Conservation (phyloP, 2,888 invertebrate species). For the Drosophila sordidapex region DNA sequence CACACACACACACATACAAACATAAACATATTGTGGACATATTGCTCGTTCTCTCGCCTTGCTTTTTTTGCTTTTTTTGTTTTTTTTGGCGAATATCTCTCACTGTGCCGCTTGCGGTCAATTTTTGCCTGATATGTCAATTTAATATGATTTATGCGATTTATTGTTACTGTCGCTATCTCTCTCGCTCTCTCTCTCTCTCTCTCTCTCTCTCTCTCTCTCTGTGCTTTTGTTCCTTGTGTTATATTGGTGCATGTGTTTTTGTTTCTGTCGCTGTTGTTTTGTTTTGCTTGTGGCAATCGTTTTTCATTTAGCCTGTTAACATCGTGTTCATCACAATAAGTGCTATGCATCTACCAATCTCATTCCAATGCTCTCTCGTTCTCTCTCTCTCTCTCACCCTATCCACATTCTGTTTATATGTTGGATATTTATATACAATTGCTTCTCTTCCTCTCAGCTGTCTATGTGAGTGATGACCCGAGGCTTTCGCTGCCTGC, state of each 20-base stretch:
- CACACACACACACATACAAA: slow-evolving; percentile 19
- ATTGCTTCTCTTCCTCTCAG: slow-evolving; percentile 13
- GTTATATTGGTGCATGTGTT: slow-evolving; percentile 26
- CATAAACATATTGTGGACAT: slow-evolving; percentile 40
- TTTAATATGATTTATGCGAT: slow-evolving; percentile 79
- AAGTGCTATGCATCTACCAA: slow-evolving; percentile 59
- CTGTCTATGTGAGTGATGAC: slow-evolving; percentile 72
- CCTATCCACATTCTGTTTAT: not conserved
- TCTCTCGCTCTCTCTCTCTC: slow-evolving; percentile 1
- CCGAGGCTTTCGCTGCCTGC: slow-evolving; percentile 56
- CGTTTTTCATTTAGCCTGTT: slow-evolving; percentile 78
- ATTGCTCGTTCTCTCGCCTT: not conserved
- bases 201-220: not conserved
- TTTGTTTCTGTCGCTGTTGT: slow-evolving; percentile 21
- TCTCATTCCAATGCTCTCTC: slow-evolving; percentile 2
- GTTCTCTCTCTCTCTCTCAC: slow-evolving; percentile 8
- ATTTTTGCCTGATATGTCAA: slow-evolving; percentile 77
- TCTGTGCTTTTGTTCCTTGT: slow-evolving; percentile 16
- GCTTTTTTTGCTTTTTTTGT: not conserved
- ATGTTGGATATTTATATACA: slow-evolving; percentile 9
- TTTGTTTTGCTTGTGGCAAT: slow-evolving; percentile 67
- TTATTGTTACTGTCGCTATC: slow-evolving; percentile 68
- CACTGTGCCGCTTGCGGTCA: slow-evolving; percentile 66
- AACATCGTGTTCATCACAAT: slow-evolving; percentile 78
- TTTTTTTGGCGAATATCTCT: slow-evolving; percentile 24